These are phyloP conservation scores for Drosophila percnosoma DNA, from an alignment of 2,888 invertebrate genomes.

Conservation along the genomic window DNA sequence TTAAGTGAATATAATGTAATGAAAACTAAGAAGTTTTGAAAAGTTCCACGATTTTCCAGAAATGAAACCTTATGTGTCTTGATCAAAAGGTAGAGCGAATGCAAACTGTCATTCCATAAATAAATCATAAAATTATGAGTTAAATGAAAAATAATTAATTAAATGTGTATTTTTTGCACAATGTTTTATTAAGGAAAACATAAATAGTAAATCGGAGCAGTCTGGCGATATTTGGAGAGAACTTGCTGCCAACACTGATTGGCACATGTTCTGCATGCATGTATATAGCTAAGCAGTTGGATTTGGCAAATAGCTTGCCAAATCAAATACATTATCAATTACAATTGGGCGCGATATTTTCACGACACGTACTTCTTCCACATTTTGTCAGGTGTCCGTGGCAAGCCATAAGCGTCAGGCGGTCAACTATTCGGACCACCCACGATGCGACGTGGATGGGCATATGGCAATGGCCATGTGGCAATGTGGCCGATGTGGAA, in stretches of 20 bases:
- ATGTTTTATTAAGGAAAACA: neutral
- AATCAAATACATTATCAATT: neutral
- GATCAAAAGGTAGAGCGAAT: neutral
- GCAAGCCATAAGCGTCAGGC: conserved; percentile 15
- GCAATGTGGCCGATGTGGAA: conserved; percentile 12
- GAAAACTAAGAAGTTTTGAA: neutral
- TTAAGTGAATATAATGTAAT: too few relatives aligned
- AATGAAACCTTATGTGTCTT: too few relatives aligned
- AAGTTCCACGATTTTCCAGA: neutral
- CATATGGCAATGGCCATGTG: conserved; percentile 20
- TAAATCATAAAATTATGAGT: neutral
- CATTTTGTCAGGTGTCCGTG: conserved; percentile 20
- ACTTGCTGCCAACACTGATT: neutral
- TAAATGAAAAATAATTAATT: conserved; percentile 7
- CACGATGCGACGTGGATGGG: conserved; percentile 37
- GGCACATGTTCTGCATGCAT: neutral
- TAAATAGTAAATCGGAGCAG: neutral
- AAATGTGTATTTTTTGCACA: neutral
- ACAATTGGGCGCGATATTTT: neutral
- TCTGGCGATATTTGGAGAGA: neutral
- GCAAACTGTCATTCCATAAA: neutral
- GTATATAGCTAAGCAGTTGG: neutral
- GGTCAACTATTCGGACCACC: conserved; percentile 38
- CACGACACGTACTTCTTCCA: conserved; percentile 17
- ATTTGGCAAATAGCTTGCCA: conserved; percentile 1